Percentiles rank a stretch among this genome's conserved stretches.
Evolutionary conservation across 2,113 vertebrate species (phyloP).

Genomic region (Sorex araneus): DNA sequence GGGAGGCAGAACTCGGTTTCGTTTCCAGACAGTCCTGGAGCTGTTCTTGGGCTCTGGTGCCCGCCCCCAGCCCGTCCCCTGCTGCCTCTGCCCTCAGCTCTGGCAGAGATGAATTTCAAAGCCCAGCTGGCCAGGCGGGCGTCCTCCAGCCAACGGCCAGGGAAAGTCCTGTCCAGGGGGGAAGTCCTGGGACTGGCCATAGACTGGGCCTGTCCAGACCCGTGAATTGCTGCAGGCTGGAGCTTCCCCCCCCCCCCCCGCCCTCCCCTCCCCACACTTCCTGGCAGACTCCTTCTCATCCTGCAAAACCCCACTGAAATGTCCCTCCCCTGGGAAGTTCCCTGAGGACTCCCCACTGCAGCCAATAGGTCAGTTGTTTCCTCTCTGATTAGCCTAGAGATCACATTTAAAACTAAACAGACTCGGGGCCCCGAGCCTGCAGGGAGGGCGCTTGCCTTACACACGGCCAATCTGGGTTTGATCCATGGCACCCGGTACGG

Average conservation of each 20-base stretch:
- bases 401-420: background rate
- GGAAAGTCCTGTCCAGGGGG: background rate
- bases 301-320: conserved; percentile 25
- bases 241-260: background rate
- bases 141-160: background rate
- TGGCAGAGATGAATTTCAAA: background rate
- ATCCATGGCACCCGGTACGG: too few relatives aligned
- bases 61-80: background rate
- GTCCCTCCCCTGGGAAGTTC: background rate
- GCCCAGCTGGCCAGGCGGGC: conserved; percentile 22
- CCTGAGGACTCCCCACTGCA: background rate
- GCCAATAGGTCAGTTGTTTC: background rate
- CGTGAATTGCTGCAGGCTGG: background rate
- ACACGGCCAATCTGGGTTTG: too few relatives aligned
- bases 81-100: background rate
- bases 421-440: too few relatives aligned
- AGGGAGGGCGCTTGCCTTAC: too few relatives aligned
- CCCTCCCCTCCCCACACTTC: background rate
- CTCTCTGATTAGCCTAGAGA: background rate
- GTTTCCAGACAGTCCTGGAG: conserved; percentile 57
- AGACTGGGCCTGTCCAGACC: background rate
- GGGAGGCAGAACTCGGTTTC: conserved; percentile 69
- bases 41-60: background rate
- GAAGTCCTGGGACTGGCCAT: background rate
- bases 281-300: conserved; percentile 18